Percentiles rank a stretch among this genome's conserved stretches.
These are phyloP conservation scores for Lampris megalopsis DNA, from an alignment of 2,113 vertebrate genomes.

Conservation along the genomic window DNA sequence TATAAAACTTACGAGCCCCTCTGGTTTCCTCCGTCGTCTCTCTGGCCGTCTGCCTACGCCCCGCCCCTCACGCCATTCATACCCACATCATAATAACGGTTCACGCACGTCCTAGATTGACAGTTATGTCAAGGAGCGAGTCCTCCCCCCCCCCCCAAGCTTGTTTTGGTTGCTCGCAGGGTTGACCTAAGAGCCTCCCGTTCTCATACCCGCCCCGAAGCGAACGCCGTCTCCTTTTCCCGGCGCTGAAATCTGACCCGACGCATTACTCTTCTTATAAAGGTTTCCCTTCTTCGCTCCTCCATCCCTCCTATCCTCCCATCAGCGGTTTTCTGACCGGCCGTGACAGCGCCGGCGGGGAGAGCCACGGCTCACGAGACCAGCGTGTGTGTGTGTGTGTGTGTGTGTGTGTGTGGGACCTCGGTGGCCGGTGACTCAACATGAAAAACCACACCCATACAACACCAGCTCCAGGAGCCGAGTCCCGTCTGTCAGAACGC, in stretches of 20 bases:
- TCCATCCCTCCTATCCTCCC: slow-evolving; percentile 24
- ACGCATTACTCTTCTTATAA: slow-evolving; percentile 32
- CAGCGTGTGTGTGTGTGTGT: slow-evolving; percentile 17
- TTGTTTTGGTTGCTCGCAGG: slow-evolving; percentile 1
- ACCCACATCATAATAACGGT: slow-evolving; percentile 31
- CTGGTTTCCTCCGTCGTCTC: slow-evolving; percentile 57
- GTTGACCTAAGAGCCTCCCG: slow-evolving; percentile 25
- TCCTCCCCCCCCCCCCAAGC: background rate
- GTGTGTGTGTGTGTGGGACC: slow-evolving; percentile 19
- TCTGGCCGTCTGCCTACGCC: slow-evolving; percentile 59
- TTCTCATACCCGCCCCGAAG: slow-evolving; percentile 11
- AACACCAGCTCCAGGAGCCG: slow-evolving; percentile 28
- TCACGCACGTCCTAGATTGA: slow-evolving; percentile 38
- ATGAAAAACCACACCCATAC: slow-evolving; percentile 13
- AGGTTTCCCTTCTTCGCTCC: slow-evolving; percentile 15
- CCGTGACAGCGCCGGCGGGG: slow-evolving; percentile 16
- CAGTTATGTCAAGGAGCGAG: slow-evolving; percentile 10
- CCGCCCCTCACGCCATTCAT: slow-evolving; percentile 54
- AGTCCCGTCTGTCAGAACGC: slow-evolving; percentile 41
- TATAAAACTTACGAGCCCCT: slow-evolving; percentile 40
- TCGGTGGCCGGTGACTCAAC: slow-evolving; percentile 20
- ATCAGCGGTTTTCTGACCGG: slow-evolving; percentile 24
- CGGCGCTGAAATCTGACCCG: slow-evolving; percentile 49
- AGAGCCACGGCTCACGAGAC: slow-evolving; percentile 33
- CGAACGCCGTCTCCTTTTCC: slow-evolving; percentile 2